These are phyloP conservation scores for Bolinopsis microptera DNA, from an alignment of 37 sponge, comb jelly and placozoan species.

Conservation along the genomic window DNA sequence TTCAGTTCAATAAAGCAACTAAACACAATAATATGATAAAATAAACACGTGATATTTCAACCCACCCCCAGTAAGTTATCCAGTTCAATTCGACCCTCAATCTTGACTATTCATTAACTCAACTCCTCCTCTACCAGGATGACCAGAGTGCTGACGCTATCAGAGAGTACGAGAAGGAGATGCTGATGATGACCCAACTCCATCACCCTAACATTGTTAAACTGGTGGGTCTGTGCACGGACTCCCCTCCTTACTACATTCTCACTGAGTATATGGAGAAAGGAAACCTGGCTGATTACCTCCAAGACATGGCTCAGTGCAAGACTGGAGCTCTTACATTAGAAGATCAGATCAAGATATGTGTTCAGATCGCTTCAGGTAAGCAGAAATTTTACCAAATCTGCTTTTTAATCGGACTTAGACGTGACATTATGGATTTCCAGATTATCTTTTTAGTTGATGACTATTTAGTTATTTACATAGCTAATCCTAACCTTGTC, in stretches of 20 bases:
- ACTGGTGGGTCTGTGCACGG: slow-evolving; percentile 55
- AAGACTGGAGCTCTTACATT: slow-evolving; percentile 32
- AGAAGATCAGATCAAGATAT: background rate
- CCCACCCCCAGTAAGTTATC: too few species aligned
- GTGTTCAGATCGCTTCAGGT: slow-evolving; percentile 56
- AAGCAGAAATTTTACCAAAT: too few species aligned
- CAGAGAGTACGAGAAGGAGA: slow-evolving; percentile 60
- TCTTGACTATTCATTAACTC: too few species aligned
- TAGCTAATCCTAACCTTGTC: background rate
- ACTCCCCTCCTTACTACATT: slow-evolving; percentile 63
- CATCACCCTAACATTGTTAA: slow-evolving; percentile 65
- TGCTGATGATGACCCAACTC: slow-evolving; percentile 66
- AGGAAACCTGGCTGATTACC: slow-evolving; percentile 58
- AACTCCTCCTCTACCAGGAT: background rate
- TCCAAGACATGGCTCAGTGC: slow-evolving; percentile 59
- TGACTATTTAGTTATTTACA: too few species aligned
- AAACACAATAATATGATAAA: too few species aligned
- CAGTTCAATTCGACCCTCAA: too few species aligned
- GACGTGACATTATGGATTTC: too few species aligned
- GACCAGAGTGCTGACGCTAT: slow-evolving; percentile 32
- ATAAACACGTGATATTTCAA: too few species aligned
- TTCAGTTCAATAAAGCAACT: too few species aligned
- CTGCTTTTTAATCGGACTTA: too few species aligned
- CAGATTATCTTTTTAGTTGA: too few species aligned
- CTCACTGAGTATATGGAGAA: slow-evolving; percentile 65